These are phyloP conservation scores for Machimus rusticus DNA, from an alignment of 2,888 invertebrate species.

Conservation along the genomic window DNA sequence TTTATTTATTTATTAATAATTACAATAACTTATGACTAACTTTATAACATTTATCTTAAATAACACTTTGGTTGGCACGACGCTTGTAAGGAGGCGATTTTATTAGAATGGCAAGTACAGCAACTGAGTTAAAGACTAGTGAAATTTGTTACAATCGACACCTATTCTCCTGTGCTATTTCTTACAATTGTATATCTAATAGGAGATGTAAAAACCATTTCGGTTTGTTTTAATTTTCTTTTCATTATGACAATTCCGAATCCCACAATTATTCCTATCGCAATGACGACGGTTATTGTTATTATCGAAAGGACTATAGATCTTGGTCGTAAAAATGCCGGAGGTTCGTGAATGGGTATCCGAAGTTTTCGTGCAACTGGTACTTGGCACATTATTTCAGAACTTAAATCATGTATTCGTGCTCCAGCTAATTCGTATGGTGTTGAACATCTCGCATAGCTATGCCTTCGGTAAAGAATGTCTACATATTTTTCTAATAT, in stretches of 20 bases:
- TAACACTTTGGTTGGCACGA: conserved; percentile 8
- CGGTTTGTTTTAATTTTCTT: conserved; percentile 43
- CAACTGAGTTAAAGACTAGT: conserved; percentile 7
- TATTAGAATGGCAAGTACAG: neutral
- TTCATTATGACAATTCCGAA: conserved; percentile 48
- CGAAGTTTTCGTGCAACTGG: conserved; percentile 36
- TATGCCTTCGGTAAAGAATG: neutral
- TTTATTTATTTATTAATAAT: neutral
- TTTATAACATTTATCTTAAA: neutral
- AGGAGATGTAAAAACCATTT: conserved; percentile 44
- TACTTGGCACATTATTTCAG: conserved; percentile 36
- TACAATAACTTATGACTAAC: neutral
- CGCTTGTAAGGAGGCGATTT: neutral
- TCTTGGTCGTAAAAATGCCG: conserved; percentile 46
- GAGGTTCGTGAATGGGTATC: conserved; percentile 30
- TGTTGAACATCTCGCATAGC: conserved; percentile 56
- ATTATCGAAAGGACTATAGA: conserved; percentile 49
- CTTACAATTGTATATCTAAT: conserved; percentile 50
- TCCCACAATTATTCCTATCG: conserved; percentile 50
- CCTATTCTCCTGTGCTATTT: conserved; percentile 44
- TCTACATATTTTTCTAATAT: conserved; percentile 53
- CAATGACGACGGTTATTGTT: conserved; percentile 47
- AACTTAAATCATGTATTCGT: conserved; percentile 55
- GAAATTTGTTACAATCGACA: neutral
- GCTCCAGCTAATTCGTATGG: conserved; percentile 58